Base-by-base conservation (phyloP, 1,140 invertebrate species). In the Zaprionus kolodkinae region DNA sequence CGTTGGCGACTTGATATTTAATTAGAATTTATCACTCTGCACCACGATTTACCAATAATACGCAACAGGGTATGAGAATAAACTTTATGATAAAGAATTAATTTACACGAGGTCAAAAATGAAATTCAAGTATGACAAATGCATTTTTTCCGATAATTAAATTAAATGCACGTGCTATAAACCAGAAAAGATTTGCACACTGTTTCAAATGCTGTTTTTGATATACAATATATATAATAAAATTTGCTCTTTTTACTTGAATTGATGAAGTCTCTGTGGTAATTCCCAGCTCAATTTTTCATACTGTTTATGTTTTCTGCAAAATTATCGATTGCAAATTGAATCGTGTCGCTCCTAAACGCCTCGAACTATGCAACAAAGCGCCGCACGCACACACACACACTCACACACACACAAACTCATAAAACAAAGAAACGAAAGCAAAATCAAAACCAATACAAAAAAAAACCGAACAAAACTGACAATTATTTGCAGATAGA, bases 401-500 rank as follows among this genome's bases (percentile, higher is more conserved):
- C 33, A 35, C 33, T 10, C 33, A 35, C 33, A 35, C 4, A 35
- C 7, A 35, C 7, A 35, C 33, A 9, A 6, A 35, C 6, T 7
- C 33, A 35, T 30, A 17, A 59, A 72, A 50, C 45, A 50, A 50
- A 21, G 17, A 40, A 30, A 15, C 27, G 25, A 10, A 61, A 11
- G n/a, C 45, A 13, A 63, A n/a, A 63, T 60, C 59, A 30, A 48
- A 61, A 15, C 10, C 27, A 38, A 40, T 43, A 56, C 50, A 52
- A 62, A 15, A 55, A 56, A 80, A 81, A 64, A 21, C 21, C 33
- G 40, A 52, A 70, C 56, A 35, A 54, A 54, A 56, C 62, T 78
- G 57, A 69, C 65, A 62, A 74, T 78, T 78, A 85, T 84, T 65
- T 65, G 56, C 45, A 67, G 45, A 78, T 78, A 78, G 74, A 81